phyloP scores from a whole-genome alignment of 2,888 invertebrate genomes.

The Merodon equestris region DNA sequence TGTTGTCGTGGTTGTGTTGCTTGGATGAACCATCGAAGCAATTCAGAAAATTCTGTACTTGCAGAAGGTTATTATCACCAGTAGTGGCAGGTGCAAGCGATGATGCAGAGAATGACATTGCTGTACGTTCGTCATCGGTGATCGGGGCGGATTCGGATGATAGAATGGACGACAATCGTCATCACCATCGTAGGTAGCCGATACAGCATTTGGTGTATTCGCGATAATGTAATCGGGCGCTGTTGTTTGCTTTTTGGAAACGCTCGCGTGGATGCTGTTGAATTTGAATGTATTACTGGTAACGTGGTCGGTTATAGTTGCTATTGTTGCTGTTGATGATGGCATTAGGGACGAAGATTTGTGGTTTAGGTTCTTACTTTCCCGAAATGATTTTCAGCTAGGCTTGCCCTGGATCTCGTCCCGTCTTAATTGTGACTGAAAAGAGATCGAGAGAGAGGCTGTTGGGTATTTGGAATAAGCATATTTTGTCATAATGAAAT shows the following conservation, averaged over 20 bases:
- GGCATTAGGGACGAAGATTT: too few relatives aligned
- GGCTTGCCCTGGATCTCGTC: conserved; percentile 78
- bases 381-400: conserved; percentile 78
- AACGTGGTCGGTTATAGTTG: conserved; percentile 11
- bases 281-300: neutral
- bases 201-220: too few relatives aligned
- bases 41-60: conserved; percentile 76
- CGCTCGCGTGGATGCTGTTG: conserved; percentile 4
- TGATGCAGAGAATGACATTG: conserved; percentile 70
- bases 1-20: conserved; percentile 16
- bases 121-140: conserved; percentile 32
- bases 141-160: conserved; percentile 69
- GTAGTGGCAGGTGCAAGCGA: conserved; percentile 52
- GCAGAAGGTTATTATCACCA: conserved; percentile 72
- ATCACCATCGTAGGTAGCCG: conserved; percentile 49
- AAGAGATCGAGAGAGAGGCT: conserved; percentile 63
- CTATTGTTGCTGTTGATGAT: too few relatives aligned
- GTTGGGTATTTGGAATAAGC: conserved; percentile 46
- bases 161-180: conserved; percentile 66
- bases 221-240: too few relatives aligned
- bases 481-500: conserved; percentile 30
- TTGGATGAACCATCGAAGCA: conserved; percentile 73
- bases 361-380: conserved; percentile 57
- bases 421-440: conserved; percentile 78
- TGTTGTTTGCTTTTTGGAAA: too few relatives aligned